Evolutionary conservation across 2,113 vertebrate species (phyloP), one percentile per base, ranked within the genome.

Genomic region (Scortum barcoo): DNA sequence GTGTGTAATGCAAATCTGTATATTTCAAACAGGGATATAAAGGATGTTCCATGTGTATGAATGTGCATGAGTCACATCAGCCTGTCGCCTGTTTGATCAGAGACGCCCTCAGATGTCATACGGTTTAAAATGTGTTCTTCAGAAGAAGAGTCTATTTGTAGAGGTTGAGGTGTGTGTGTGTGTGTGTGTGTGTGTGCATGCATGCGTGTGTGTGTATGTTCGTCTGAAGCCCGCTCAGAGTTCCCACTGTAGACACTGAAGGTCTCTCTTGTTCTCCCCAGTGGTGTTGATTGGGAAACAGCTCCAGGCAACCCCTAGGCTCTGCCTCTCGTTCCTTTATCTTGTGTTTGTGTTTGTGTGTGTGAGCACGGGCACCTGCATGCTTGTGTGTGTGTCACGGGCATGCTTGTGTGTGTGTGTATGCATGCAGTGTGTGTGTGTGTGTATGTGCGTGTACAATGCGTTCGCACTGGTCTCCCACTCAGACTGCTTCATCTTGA

Each of bases 241-340:
- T 74, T 92, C 80, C 73, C 80, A 60, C 50, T 86, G 86, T 67
- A 84, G 89, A 86, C 58, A 72, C 69, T 8, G 67, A 93, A 89
- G 87, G 88, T 91, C 82, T 93, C 88, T 92, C 66, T 86, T 88
- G 83, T 90, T 91, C 78, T 92, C 87, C 90, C 90, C 80, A 78
- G 85, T 86, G 92, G 79, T 28, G 80, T 51, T 86, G 91, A 92
- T 93, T 88, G 86, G 86, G 87, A 93, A 93, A 93, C 89, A 89
- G 92, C 93, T 92, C 68, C 84, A 84, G 91, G 92, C 93, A 79
- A 65, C 87, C 91, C 77, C 76, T 61, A 78, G 91, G 92, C 91
- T 76, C 57, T 72, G 80, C 77, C 86, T 81, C 78, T 76, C 38
- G 7, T 72, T 87, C 62, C 80, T 90, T 88, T 67, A 80, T 88